Conservation (phyloP, 2,797 vertebrate genomes). For the Lophotriccus pileatus region DNA sequence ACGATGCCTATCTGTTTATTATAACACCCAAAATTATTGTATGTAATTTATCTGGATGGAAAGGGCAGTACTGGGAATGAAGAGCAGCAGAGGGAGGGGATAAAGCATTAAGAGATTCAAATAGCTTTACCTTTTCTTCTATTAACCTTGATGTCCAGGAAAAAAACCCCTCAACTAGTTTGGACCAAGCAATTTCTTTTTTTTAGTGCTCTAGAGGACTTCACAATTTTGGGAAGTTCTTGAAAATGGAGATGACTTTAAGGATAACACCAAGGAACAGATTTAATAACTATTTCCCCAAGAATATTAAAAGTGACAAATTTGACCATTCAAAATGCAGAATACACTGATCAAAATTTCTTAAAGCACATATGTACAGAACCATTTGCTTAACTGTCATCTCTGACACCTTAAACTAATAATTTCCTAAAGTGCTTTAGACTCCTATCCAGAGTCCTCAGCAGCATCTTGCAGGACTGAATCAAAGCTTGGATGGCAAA, state of each 20-base stretch:
- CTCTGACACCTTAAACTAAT: background rate
- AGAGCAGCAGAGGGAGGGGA: background rate
- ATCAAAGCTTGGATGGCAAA: background rate
- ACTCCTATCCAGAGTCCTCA: background rate
- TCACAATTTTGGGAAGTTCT: background rate
- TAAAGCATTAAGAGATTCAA: conserved; percentile 13
- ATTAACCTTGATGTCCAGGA: background rate
- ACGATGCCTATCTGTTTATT: conserved; percentile 76
- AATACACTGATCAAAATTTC: background rate
- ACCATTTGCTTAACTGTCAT: background rate
- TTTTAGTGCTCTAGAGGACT: background rate
- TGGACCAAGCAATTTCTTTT: accelerated
- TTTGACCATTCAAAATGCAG: background rate
- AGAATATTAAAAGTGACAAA: background rate
- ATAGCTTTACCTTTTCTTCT: background rate
- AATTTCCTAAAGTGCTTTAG: background rate
- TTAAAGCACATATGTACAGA: background rate
- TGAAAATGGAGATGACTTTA: background rate
- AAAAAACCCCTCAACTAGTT: background rate
- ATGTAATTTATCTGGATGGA: conserved; percentile 58
- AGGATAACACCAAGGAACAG: accelerated
- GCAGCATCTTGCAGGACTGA: background rate
- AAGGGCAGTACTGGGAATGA: conserved; percentile 32
- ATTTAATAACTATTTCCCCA: background rate
- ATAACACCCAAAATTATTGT: conserved; percentile 65